A percentile compares a stretch with the other conserved stretches of the same genome.
Evolutionary conservation across 2,797 vertebrate genomes (phyloP).

Genomic region (Poecilia gillii): DNA sequence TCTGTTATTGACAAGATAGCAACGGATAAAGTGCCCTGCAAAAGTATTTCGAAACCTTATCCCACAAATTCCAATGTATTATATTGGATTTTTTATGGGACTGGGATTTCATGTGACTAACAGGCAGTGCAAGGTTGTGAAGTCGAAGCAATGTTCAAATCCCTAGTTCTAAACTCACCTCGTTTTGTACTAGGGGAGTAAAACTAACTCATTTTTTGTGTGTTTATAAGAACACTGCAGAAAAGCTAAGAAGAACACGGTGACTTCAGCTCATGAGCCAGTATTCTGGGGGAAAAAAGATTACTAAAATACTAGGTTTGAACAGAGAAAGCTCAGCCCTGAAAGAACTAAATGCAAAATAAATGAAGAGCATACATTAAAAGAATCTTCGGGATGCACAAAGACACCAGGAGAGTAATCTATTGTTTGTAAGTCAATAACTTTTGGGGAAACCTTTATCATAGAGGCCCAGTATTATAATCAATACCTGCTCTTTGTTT

Average conservation of each 20-base stretch:
- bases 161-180: neutral
- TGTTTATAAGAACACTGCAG: neutral
- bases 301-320: neutral
- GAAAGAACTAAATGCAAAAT: neutral
- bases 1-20: neutral
- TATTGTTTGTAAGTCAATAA: neutral
- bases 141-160: neutral
- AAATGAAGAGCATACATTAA: neutral
- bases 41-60: neutral
- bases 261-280: neutral
- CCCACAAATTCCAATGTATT: neutral
- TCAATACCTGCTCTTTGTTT: slow-evolving; percentile 85
- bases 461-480: neutral
- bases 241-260: neutral
- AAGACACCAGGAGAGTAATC: neutral
- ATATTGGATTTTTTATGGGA: neutral
- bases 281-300: neutral
- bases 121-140: neutral
- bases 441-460: neutral
- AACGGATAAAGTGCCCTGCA: neutral
- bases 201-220: neutral
- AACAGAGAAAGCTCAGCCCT: neutral
- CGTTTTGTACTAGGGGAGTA: neutral
- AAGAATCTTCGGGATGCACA: neutral
- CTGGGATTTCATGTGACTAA: neutral